These are phyloP conservation scores for Heliothis subflexa DNA, from an alignment of 1,140 invertebrate species.

Conservation along the genomic window DNA sequence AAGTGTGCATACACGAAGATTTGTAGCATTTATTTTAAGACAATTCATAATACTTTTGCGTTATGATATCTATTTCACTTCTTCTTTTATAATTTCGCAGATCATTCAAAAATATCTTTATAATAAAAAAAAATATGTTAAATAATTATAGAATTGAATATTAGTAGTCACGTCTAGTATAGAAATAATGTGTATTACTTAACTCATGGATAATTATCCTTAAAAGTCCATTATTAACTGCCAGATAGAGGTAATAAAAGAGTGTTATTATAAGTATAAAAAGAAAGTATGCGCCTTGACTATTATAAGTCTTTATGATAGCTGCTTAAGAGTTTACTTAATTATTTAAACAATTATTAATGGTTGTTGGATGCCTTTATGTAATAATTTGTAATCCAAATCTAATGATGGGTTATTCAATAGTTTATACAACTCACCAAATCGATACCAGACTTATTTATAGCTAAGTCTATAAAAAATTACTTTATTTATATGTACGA, in stretches of 20 bases:
- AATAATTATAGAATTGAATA: not conserved
- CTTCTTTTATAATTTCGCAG: not conserved
- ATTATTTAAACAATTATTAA: not conserved
- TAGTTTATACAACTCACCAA: no score
- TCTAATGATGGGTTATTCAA: no score
- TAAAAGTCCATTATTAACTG: constrained; percentile 35
- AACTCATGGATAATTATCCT: not conserved
- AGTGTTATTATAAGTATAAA: not conserved
- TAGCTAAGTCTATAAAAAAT: no score
- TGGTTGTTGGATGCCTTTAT: no score
- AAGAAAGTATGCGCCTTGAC: constrained; percentile 28
- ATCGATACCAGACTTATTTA: no score
- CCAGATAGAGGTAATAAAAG: constrained; percentile 29
- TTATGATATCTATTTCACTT: constrained; percentile 1
- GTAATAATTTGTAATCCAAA: no score
- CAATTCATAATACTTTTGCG: not conserved
- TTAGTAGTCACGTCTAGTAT: not conserved
- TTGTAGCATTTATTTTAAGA: no score
- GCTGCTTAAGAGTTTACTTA: not conserved
- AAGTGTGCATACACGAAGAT: no score
- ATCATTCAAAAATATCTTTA: no score
- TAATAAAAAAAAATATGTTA: no score
- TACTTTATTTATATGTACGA: no score
- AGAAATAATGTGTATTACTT: constrained; percentile 3
- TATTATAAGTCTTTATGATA: constrained; percentile 1